These are phyloP conservation scores for Schizotus pectinicornis DNA, from an alignment of 2,888 invertebrate species.

Conservation along the genomic window DNA sequence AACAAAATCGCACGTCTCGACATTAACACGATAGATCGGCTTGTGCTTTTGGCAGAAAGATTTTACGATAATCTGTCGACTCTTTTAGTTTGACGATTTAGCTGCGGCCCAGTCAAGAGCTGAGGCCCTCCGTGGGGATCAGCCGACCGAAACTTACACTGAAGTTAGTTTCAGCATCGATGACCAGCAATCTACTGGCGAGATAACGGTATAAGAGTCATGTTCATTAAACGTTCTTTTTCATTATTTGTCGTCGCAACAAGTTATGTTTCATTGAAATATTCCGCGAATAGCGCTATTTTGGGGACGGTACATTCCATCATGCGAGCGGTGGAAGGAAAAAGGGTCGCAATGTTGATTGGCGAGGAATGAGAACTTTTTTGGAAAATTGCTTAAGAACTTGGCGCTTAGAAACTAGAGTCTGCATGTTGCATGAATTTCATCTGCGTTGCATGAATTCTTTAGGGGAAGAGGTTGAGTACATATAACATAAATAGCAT, in stretches of 20 bases:
- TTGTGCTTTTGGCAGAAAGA: background rate
- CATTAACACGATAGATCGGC: background rate
- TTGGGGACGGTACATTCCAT: background rate
- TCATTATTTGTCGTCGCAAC: constrained; percentile 4
- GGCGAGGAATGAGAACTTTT: too few species aligned
- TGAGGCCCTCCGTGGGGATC: constrained; percentile 46
- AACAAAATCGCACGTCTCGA: background rate
- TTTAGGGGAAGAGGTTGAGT: too few species aligned
- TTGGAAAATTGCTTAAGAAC: too few species aligned
- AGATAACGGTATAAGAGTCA: constrained; percentile 58
- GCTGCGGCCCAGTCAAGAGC: constrained; percentile 47
- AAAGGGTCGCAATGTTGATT: background rate
- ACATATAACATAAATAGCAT: too few species aligned
- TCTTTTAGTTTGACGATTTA: constrained; percentile 56
- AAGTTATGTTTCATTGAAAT: background rate
- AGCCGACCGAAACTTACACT: constrained; percentile 57
- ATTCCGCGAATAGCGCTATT: background rate
- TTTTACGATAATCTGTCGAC: constrained; percentile 8
- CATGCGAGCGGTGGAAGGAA: background rate
- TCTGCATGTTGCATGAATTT: constrained; percentile 24
- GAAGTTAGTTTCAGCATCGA: constrained; percentile 58
- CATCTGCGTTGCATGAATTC: background rate
- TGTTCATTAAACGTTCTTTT: constrained; percentile 4
- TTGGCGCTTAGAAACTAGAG: background rate
- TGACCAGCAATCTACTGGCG: constrained; percentile 50